Conservation (phyloP, 2,797 vertebrate genomes). For the Coreius guichenoti region DNA sequence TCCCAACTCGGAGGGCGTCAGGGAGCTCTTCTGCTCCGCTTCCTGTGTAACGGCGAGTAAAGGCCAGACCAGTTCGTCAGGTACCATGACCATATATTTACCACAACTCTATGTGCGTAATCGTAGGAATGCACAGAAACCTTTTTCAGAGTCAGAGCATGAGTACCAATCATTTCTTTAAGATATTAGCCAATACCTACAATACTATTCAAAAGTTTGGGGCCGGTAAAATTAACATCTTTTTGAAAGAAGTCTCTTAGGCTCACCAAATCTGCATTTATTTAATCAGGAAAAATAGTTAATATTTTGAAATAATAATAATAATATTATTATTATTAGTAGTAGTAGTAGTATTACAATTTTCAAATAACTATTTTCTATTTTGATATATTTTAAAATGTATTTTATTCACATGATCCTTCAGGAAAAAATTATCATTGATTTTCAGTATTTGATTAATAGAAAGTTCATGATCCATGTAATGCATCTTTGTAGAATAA, state of each 20-base stretch:
- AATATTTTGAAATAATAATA: too few relatives aligned
- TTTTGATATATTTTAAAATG: too few relatives aligned
- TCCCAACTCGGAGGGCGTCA: conserved; percentile 83
- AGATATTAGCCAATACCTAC: neutral
- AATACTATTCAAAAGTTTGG: too few relatives aligned
- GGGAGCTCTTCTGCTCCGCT: conserved; percentile 91
- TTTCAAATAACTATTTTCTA: too few relatives aligned
- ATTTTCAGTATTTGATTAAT: neutral
- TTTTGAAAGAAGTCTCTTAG: neutral
- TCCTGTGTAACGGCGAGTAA: conserved; percentile 92
- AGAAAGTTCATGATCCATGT: neutral
- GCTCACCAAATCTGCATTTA: neutral
- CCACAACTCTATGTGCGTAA: neutral
- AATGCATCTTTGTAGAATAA: neutral
- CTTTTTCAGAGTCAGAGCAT: neutral
- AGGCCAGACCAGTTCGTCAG: conserved; percentile 91
- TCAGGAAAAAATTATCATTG: too few relatives aligned
- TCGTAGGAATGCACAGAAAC: neutral
- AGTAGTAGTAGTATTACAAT: too few relatives aligned
- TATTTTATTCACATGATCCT: too few relatives aligned
- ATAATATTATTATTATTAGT: too few relatives aligned
- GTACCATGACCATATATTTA: conserved; percentile 68
- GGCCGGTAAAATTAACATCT: neutral
- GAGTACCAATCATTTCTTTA: neutral
- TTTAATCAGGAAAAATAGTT: neutral